Percentiles rank a stretch among this genome's conserved stretches.
Conservation (phyloP, 2,113 vertebrate species). For the Chloropsis cyanopogon region DNA sequence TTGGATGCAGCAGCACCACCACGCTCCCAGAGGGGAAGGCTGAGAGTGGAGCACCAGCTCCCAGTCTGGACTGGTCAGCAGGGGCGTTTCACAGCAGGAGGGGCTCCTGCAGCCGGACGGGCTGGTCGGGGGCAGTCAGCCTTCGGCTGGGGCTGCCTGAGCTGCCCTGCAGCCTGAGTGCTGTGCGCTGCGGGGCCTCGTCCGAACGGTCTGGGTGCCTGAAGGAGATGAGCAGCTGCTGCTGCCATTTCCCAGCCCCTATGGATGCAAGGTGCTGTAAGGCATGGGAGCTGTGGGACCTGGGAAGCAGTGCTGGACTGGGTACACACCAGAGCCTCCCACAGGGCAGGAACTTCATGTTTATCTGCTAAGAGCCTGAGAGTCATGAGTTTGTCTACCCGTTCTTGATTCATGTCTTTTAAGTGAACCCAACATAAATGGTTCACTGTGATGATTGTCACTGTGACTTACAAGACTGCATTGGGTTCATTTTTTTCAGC, state of each 20-base stretch:
- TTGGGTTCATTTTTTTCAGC: background rate
- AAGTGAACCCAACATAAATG: background rate
- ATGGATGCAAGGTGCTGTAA: background rate
- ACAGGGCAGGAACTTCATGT: background rate
- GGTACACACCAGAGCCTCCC: background rate
- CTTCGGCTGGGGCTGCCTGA: background rate
- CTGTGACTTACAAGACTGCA: background rate
- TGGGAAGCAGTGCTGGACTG: background rate
- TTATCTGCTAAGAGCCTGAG: background rate
- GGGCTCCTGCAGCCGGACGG: background rate
- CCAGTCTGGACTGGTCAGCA: background rate
- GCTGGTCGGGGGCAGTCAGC: background rate
- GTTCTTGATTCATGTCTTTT: background rate
- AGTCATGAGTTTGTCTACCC: background rate
- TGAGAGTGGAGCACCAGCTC: background rate
- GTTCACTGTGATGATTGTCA: background rate
- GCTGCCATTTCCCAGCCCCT: background rate
- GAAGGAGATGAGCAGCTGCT: background rate
- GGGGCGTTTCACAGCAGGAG: background rate
- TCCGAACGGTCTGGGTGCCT: background rate
- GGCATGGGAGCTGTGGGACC: background rate
- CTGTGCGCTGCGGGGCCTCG: background rate
- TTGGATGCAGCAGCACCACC: background rate
- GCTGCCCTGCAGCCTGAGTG: background rate
- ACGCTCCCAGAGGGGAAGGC: background rate